Base-by-base conservation (phyloP, 2,888 invertebrate species). In the Oxyteleia sp. region DNA sequence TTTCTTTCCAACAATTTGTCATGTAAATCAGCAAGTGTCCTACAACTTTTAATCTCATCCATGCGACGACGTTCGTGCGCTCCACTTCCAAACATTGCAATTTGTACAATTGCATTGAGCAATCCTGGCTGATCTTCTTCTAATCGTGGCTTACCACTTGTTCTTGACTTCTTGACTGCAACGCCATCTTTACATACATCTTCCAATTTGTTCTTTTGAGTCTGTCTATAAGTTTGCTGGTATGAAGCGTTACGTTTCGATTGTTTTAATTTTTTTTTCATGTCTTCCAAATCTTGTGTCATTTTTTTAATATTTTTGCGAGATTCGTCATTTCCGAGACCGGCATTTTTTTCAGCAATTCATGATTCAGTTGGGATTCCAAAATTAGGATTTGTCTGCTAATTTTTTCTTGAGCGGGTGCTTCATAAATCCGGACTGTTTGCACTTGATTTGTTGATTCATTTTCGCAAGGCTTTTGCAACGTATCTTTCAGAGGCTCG, bases 21-120 rank as follows among this genome's bases (percentile, higher is more conserved):
- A 15, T 79, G 84, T 18, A 87, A 75, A 29, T 88, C 79, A 18
- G 84, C 82, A 8, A 86, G 57, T 13, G 86, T 86, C 59, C 84
- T 76, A 66, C 76, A 84, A 51, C 86, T 82, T 59, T 85, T 71
- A n/a, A 89, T 84, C 66, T 72, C 75, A 51, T 89, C 87, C 35
- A 85, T 84, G 23, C 88, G 84, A 45, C 89, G 79, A 55, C 86
- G 81, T 69, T 88, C 88, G 71, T 91, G 87, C 38, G 88, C 86
- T 55, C 87, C 85, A 57, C 88, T 86, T 20, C 90, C 89, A 85
- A 87, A 88, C 41, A 87, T 83, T 11, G 90, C 91, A 38, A 92
- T 90, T 53, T 91, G 88, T 11, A 82, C 66, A 32, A 91, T 90
- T 18, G 89, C 84, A 84, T 90, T 82, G 10, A 90, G 80, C 53